Conservation (phyloP, 1,140 invertebrate genomes). For the Sarcophaga bullata region DNA sequence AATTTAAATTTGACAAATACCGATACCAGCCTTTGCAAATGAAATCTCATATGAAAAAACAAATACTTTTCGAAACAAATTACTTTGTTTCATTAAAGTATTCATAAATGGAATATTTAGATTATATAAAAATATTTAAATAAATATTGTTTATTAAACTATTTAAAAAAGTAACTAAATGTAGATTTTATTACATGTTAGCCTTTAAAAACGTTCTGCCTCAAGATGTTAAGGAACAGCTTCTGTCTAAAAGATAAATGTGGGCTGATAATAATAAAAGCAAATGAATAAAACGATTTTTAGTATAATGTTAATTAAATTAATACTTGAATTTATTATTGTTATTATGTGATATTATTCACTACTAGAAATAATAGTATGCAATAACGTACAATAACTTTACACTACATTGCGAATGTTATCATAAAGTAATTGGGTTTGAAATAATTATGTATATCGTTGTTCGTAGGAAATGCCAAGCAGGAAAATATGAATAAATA, state of each 20-base stretch:
- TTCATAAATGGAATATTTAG: no score
- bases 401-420: not conserved
- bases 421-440: not conserved
- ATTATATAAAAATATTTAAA: no score
- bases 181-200: no score
- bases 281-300: conserved; percentile 2
- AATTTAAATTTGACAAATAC: no score
- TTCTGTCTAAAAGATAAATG: not conserved
- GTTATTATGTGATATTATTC: conserved; percentile 5
- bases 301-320: conserved; percentile 18
- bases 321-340: conserved; percentile 13
- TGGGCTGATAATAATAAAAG: not conserved
- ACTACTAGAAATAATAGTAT: conserved; percentile 16
- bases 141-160: no score
- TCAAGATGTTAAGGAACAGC: no score
- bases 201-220: no score
- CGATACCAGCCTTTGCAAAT: no score
- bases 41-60: no score
- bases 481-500: not conserved
- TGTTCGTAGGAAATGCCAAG: conserved; percentile 20
- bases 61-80: no score
- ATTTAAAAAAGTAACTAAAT: no score
- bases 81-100: no score
- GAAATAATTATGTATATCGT: conserved; percentile 25
- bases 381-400: conserved; percentile 8